Evolutionary conservation across 2,888 invertebrate genomes (phyloP), one percentile per base, ranked within the genome.

Genomic region (Bruchidius siliquastri): DNA sequence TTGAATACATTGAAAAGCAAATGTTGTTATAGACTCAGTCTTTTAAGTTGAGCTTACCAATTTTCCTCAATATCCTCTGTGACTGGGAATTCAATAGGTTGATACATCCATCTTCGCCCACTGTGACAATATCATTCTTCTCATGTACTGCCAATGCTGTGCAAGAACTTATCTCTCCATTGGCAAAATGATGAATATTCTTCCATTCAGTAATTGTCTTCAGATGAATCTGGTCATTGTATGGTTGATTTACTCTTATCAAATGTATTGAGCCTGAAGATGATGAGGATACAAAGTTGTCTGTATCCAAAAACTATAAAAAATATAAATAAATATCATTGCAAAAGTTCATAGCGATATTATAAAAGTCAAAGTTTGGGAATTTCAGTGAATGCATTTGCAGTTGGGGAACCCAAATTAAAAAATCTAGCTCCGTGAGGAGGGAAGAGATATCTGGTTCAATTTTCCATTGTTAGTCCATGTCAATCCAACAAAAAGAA

Each of bases 61-160:
- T 88, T 72, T 82, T 84, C 80, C 88, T 85, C 6, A 89, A 83
- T 71, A 90, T 87, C 75, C 86, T 84, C 71, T 86, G 86, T 72
- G 88, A 87, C 69, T 87, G 87, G 1, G 89, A 84, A 72, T 89
- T 90, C 49, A 92, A 84, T 67, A 91, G 84, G 85, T 89, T 88
- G 71, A 92, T 88, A 76, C 87, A 85, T 0, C 97, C 96, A 85
- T 97, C 96, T 86, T 97, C 96, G 0, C 96, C 96, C 0, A 94
- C 92, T 0, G 93, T 92, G 0, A 92, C 94, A 77, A 95, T 89
- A 79, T 96, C 94, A 75, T 92, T 93, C 20, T 68, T 21, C 78
- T 94, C 95, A 81, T 93, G 91, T 0, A 90, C 89, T 0, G 94
- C 91, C 72, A 96, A 84, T 4, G 92, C 91, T 3, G 95, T 96